A percentile compares a stretch with the other conserved stretches of the same genome.
Conservation (phyloP, 2,113 vertebrate species). For the Centropus unirufus region DNA sequence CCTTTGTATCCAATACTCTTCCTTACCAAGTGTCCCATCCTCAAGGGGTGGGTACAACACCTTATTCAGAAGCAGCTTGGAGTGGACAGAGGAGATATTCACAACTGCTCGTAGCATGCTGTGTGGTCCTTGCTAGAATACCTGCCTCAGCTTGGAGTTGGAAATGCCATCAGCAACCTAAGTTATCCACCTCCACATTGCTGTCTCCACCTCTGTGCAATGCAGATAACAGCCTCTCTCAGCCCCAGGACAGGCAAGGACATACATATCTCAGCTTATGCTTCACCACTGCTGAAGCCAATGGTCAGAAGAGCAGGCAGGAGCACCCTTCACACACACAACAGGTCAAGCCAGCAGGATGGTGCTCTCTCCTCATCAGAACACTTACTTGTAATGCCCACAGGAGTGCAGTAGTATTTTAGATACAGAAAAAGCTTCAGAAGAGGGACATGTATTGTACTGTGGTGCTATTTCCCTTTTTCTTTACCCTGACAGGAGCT, state of each 20-base stretch:
- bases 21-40: background rate
- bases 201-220: background rate
- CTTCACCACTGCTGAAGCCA: background rate
- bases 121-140: background rate
- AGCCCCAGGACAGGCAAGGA: background rate
- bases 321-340: fast-evolving
- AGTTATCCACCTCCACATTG: background rate
- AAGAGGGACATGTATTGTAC: background rate
- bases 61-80: background rate
- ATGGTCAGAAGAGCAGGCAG: background rate
- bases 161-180: background rate
- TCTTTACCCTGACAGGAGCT: background rate
- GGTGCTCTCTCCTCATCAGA: background rate
- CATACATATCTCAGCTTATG: background rate
- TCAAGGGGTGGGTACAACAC: background rate
- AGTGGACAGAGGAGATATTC: background rate
- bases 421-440: background rate
- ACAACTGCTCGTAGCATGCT: background rate
- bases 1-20: background rate
- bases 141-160: background rate
- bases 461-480: background rate
- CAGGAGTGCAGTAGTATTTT: background rate
- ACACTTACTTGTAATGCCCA: background rate
- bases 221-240: background rate
- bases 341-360: background rate